Evolutionary conservation across 2,797 vertebrate species (phyloP).

Genomic region (Chiloscyllium punctatum): DNA sequence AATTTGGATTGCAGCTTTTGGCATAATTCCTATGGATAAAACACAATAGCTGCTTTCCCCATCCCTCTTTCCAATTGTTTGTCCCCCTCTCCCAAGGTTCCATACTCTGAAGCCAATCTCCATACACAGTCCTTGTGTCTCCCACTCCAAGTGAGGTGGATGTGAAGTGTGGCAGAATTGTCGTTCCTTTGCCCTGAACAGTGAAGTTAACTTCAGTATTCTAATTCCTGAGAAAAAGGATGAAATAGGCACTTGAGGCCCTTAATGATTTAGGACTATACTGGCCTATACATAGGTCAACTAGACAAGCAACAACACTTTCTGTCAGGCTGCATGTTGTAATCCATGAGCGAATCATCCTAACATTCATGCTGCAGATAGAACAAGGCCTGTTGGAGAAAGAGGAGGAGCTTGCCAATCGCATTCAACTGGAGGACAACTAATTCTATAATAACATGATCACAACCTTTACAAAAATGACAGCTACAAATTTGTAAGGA

Average conservation of each 20-base stretch:
- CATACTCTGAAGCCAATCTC: background rate
- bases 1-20: background rate
- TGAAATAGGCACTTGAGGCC: background rate
- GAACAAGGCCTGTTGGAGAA: background rate
- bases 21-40: background rate
- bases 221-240: background rate
- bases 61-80: background rate
- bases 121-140: background rate
- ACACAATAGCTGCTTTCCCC: background rate
- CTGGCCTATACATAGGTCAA: background rate
- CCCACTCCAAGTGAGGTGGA: background rate
- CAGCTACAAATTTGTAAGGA: slow-evolving; percentile 5
- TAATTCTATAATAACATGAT: slow-evolving; percentile 28
- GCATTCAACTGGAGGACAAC: background rate
- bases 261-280: background rate
- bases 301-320: background rate
- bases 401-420: background rate
- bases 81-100: background rate
- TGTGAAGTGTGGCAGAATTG: background rate
- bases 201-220: background rate
- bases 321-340: background rate
- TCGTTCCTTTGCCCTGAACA: background rate
- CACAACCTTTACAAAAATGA: slow-evolving; percentile 18
- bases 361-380: background rate
- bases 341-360: background rate